phyloP scores from a whole-genome alignment of 2,113 vertebrate species.

The Sturnira hondurensis region DNA sequence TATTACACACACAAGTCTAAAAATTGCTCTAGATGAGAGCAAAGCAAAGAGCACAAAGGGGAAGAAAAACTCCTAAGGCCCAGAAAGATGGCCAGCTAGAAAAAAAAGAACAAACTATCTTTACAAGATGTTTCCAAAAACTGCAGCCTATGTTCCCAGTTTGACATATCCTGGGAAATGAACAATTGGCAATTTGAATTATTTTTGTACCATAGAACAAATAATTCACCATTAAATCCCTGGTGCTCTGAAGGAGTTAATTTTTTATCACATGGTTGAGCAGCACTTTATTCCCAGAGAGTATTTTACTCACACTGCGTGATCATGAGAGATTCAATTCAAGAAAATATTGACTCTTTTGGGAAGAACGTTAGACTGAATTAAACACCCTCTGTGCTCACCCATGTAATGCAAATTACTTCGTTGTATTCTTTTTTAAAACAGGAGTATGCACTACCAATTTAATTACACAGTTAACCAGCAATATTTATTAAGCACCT shows the following conservation, averaged over 20 bases:
- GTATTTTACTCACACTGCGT: slow-evolving; percentile 47
- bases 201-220: slow-evolving; percentile 58
- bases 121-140: background rate
- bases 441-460: background rate
- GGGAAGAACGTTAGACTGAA: slow-evolving; percentile 60
- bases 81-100: background rate
- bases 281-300: slow-evolving; percentile 60
- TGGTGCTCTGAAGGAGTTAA: slow-evolving; percentile 66
- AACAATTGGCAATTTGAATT: slow-evolving; percentile 60
- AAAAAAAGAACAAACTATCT: background rate
- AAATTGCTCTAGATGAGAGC: background rate
- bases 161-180: slow-evolving; percentile 29
- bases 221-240: slow-evolving; percentile 66
- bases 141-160: background rate
- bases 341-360: slow-evolving; percentile 67
- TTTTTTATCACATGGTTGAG: slow-evolving; percentile 64
- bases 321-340: slow-evolving; percentile 47
- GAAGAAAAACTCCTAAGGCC: rapidly evolving
- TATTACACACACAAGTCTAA: background rate
- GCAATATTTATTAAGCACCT: slow-evolving; percentile 54
- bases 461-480: slow-evolving; percentile 38
- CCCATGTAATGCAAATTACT: slow-evolving; percentile 63
- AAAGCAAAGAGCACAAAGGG: background rate
- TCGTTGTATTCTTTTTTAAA: slow-evolving; percentile 35
- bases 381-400: slow-evolving; percentile 65